Base-by-base conservation (phyloP, 2,888 invertebrate genomes). In the Ariolimax columbianus region DNA sequence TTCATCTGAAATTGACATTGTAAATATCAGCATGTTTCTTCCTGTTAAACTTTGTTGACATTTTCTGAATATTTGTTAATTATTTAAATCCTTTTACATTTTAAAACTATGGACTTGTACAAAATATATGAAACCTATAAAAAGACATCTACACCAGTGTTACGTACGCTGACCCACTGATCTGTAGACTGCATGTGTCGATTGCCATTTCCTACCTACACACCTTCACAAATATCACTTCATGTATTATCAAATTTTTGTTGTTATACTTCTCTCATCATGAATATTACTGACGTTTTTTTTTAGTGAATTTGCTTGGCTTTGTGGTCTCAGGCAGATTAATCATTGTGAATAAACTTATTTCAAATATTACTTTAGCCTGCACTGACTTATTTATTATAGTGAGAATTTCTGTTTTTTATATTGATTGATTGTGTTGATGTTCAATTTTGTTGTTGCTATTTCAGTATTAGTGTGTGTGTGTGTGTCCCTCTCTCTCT, bases 311-410 rank as follows among this genome's bases (percentile, higher is more conserved):
- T 82, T 82, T 73, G 82, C 82, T 82, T 82, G 73, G 72, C 82
- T 75, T 59, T 59, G 23, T 75, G 75, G 82, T 63, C 55, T 81
- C 80, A 81, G 68, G 80, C 80, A 82, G 33, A 82, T 66, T 63
- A 75, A 75, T 63, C 55, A 75, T 82, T 82, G 82, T 82, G 82
- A 82, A 82, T 82, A 82, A 82, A 82, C 66, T 55, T 75, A 82
- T 43, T 82, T 82, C 66, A 82, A 77, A 77, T 43, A 59, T 82
- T n/a, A n/a, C n/a, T n/a, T n/a, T n/a, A n/a, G n/a, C n/a, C n/a
- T n/a, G n/a, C n/a, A n/a, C n/a, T n/a, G n/a, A n/a, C n/a, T n/a
- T n/a, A n/a, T n/a, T n/a, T n/a, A n/a, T n/a, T n/a, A n/a, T n/a
- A n/a, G n/a, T n/a, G n/a, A n/a, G n/a, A n/a, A n/a, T n/a, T n/a